These are phyloP conservation scores for Onychostruthus taczanowskii DNA, from an alignment of 2,113 vertebrate species.

Conservation along the genomic window DNA sequence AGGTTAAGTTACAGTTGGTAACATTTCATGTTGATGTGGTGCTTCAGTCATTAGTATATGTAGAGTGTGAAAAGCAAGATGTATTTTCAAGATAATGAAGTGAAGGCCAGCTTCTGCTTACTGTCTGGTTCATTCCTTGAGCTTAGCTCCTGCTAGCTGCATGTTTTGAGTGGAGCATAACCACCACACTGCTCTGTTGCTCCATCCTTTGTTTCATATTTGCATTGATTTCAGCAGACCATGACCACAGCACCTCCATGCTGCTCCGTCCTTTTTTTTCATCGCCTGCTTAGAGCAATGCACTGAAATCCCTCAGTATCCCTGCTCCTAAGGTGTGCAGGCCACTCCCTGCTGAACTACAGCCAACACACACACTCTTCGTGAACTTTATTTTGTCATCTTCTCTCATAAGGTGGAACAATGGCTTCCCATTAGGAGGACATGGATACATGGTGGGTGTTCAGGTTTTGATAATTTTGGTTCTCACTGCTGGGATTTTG, in stretches of 20 bases:
- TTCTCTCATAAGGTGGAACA: neutral
- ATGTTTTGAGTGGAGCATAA: neutral
- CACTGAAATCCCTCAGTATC: neutral
- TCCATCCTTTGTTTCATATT: neutral
- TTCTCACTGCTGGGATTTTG: neutral
- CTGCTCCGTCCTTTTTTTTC: neutral
- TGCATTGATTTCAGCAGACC: fast-evolving
- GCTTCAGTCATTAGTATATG: neutral
- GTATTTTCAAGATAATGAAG: neutral
- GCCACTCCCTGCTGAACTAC: neutral
- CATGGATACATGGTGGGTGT: neutral
- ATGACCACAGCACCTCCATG: neutral
- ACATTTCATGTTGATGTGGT: neutral
- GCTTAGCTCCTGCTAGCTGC: neutral
- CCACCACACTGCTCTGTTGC: neutral
- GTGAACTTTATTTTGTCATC: neutral
- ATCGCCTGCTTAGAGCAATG: neutral
- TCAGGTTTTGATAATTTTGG: neutral
- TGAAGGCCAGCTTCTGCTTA: neutral
- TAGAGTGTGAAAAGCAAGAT: neutral
- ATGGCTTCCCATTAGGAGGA: neutral
- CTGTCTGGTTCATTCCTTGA: neutral
- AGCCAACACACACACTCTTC: neutral
- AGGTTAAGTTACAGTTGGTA: neutral
- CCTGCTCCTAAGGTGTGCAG: neutral